Evolutionary conservation across 2,888 invertebrate genomes (phyloP).

Genomic region (Pollenia labialis): DNA sequence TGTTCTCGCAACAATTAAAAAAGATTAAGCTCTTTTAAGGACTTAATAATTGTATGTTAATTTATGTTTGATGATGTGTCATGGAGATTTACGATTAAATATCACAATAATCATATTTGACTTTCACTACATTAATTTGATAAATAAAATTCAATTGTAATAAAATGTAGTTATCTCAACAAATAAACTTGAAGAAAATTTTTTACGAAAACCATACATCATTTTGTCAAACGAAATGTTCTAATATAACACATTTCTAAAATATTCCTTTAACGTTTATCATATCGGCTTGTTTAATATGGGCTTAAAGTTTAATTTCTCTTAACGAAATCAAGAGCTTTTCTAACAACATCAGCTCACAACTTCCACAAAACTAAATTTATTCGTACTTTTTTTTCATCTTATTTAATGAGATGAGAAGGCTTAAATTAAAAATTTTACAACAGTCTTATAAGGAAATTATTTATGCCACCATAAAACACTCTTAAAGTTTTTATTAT

Average conservation of each 20-base stretch:
- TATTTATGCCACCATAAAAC: constrained; percentile 51
- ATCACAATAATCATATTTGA: constrained; percentile 10
- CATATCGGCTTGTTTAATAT: too few species aligned
- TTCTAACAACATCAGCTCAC: background rate
- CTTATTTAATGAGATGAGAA: constrained; percentile 37
- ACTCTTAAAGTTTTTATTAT: constrained; percentile 41
- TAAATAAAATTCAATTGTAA: background rate
- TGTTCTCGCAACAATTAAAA: background rate
- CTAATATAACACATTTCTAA: too few species aligned
- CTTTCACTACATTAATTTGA: background rate
- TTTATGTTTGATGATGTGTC: background rate
- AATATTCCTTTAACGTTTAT: too few species aligned
- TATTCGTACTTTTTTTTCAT: constrained; percentile 16
- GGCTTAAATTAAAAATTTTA: constrained; percentile 19
- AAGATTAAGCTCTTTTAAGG: background rate
- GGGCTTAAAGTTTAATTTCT: background rate
- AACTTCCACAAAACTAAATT: background rate
- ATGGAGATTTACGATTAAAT: background rate
- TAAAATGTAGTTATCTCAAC: background rate
- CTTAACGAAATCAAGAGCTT: background rate
- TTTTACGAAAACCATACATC: background rate
- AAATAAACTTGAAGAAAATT: background rate
- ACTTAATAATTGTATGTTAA: background rate
- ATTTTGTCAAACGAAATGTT: too few species aligned
- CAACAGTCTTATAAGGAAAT: constrained; percentile 33